Conservation (phyloP, 2,113 vertebrate species). For the Dicrurus megarhynchus region DNA sequence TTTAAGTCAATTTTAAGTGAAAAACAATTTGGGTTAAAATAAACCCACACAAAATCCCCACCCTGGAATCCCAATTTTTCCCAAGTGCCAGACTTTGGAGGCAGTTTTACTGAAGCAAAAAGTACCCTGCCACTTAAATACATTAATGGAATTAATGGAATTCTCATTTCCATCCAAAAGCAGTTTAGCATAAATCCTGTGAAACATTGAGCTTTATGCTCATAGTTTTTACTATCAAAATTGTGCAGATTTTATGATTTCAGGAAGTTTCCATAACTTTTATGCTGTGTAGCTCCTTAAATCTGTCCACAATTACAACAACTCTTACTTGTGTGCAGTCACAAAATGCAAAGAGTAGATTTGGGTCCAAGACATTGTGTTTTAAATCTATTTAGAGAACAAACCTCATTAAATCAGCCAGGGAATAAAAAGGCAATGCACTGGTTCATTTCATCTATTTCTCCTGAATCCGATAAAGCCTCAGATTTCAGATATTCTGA, state of each 20-base stretch:
- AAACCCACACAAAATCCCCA: neutral
- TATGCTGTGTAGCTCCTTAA: neutral
- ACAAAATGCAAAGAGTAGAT: neutral
- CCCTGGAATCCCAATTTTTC: neutral
- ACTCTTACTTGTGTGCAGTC: neutral
- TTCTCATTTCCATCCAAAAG: neutral
- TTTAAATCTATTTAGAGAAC: neutral
- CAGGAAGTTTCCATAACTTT: neutral
- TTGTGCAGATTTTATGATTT: neutral
- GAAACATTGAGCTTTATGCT: neutral
- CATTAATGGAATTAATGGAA: neutral
- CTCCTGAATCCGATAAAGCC: neutral
- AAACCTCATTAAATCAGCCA: neutral
- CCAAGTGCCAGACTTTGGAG: neutral
- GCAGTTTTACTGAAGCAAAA: neutral
- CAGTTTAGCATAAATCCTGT: neutral
- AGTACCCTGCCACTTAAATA: neutral
- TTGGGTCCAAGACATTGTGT: neutral
- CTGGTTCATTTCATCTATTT: neutral
- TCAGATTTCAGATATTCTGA: neutral
- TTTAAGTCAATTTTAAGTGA: neutral
- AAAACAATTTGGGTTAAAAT: neutral
- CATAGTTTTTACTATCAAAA: neutral
- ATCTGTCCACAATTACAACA: neutral
- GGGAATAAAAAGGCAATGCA: neutral